Conservation (phyloP, 2,888 invertebrate genomes). For the Colletes collaris region DNA sequence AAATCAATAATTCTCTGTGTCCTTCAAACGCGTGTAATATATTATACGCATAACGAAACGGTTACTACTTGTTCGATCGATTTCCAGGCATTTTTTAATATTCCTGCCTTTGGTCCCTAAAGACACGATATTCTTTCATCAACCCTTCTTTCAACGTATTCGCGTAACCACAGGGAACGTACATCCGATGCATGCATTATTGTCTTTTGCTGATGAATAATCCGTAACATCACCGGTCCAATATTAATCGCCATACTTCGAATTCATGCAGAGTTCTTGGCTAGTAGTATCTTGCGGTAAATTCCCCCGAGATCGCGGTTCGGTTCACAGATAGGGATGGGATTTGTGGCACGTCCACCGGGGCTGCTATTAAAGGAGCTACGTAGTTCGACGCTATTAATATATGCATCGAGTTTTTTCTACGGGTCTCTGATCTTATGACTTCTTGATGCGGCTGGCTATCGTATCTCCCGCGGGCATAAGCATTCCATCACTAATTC, state of each 20-base stretch:
- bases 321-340: conserved; percentile 70
- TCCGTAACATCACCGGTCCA: conserved; percentile 9
- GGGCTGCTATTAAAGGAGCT: conserved; percentile 68
- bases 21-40: too few relatives aligned
- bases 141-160: background rate
- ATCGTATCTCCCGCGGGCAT: conserved; percentile 43
- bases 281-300: conserved; percentile 59
- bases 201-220: conserved; percentile 10
- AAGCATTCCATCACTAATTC: conserved; percentile 45
- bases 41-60: too few relatives aligned
- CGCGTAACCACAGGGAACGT: background rate
- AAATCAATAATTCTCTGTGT: too few relatives aligned
- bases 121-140: background rate
- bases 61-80: too few relatives aligned
- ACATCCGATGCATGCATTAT: conserved; percentile 4
- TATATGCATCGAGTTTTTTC: conserved; percentile 64
- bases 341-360: conserved; percentile 69
- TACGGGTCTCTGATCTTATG: conserved; percentile 43
- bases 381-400: conserved; percentile 65
- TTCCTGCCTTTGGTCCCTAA: background rate
- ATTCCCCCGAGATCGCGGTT: conserved; percentile 70
- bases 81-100: background rate
- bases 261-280: conserved; percentile 56
- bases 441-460: conserved; percentile 57
- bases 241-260: conserved; percentile 56